Base-by-base conservation (phyloP, 2,113 vertebrate genomes). In the Dicentrarchus labrax region DNA sequence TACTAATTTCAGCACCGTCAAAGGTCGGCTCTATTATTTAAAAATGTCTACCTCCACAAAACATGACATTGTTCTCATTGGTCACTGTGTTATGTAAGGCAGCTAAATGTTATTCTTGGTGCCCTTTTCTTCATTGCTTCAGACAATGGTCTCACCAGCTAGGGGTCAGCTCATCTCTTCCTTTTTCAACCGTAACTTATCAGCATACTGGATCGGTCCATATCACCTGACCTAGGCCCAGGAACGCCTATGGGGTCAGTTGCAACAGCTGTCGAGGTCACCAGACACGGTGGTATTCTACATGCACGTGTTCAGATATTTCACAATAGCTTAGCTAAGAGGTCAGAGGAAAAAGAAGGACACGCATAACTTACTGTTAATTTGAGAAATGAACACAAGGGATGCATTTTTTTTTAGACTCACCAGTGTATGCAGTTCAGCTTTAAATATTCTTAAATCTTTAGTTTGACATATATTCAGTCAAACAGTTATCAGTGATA, bases 211-310 rank as follows among this genome's bases (percentile, higher is more conserved):
- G 41, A 15, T 30, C 78, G 68, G 80, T 78, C 88, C 75, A 41
- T 79, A 87, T 89, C 91, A 94, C 72, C 80, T 92, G 92, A 95
- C 92, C 93, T 86, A 88, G 78, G 72, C 72, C 82, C 93, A 88
- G 71, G 88, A 85, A 76, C 59, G 39, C 67, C 83, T 59, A 56
- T 83, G 79, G 67, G 77, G 90, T 94, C 60, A 61, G 88, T 90
- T 91, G 95, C 64, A 95, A 93, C 89, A 94, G 92, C 94, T 92
- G 90, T 84, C 86, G 79, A 88, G 94, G 94, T 96, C 94, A 95
- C 47, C 22, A 50, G 84, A 82, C 75, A 85, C 43, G 38, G 72
- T 79, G 89, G 82, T 7, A 6, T 72, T 87, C 22, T 50, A 2
- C 13, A 89, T 88, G 89, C 92, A 84, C 91, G 88, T 85, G 86